Evolutionary conservation across 1,140 invertebrate genomes (phyloP).

Genomic region (Drosophila melanogaster): DNA sequence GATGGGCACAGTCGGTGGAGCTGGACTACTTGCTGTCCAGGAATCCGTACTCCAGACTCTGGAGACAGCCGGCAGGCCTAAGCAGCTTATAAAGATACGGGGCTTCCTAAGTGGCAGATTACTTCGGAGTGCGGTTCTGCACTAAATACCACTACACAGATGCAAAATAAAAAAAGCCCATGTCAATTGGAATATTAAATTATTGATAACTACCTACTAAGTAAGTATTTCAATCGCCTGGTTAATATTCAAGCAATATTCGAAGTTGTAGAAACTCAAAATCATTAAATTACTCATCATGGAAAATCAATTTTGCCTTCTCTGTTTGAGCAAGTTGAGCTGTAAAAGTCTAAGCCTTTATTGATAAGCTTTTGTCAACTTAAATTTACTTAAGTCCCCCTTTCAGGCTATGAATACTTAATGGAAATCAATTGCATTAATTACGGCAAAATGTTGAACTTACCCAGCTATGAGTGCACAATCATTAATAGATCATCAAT

Average conservation of each 20-base stretch:
- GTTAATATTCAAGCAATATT: no score
- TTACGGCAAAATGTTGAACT: not conserved
- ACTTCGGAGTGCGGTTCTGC: conserved; percentile 5
- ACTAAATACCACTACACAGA: not conserved
- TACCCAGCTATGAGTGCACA: not conserved
- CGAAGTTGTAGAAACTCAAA: no score
- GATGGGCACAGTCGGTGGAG: conserved; percentile 13
- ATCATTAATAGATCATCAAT: not conserved
- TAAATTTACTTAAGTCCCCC: not conserved
- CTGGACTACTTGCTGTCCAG: conserved; percentile 11
- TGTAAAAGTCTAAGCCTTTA: not conserved
- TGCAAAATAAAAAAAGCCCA: not conserved
- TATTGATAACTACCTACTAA: not conserved
- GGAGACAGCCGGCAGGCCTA: conserved; percentile 29
- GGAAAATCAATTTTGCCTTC: not conserved
- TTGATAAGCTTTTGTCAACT: conserved; percentile 3
- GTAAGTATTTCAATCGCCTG: not conserved
- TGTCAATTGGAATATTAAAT: not conserved
- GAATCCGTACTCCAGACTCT: conserved; percentile 7
- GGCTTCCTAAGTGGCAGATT: conserved; percentile 29
- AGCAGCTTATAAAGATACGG: conserved; percentile 33
- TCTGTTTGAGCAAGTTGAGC: not conserved
- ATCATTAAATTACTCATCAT: not conserved
- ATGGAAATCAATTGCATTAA: conserved; percentile 1
- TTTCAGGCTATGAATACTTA: not conserved